phyloP scores from a whole-genome alignment of 2,113 vertebrate species.

The Poecilia latipinna region DNA sequence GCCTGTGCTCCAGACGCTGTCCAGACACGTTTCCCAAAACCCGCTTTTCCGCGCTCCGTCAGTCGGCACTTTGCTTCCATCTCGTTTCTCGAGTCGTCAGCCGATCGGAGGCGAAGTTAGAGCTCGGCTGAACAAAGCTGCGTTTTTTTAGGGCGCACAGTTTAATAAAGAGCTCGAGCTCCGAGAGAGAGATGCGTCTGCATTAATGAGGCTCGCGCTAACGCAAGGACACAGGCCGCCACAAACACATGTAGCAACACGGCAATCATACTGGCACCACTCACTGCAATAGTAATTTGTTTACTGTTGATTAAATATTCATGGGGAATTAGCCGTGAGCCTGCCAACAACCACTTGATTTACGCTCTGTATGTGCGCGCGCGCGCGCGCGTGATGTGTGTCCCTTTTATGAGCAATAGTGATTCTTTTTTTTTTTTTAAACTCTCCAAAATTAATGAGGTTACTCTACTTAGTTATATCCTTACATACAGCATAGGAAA shows the following conservation, averaged over 20 bases:
- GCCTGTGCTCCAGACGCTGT: background rate
- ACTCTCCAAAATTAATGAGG: background rate
- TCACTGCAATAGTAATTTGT: slow-evolving; percentile 62
- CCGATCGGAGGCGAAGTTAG: slow-evolving; percentile 8
- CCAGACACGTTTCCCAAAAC: slow-evolving; percentile 17
- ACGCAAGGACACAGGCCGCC: background rate
- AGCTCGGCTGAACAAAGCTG: background rate
- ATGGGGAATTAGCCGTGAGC: slow-evolving; percentile 58
- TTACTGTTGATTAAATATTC: slow-evolving; percentile 71
- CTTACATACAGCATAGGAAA: background rate
- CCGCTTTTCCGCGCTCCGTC: background rate
- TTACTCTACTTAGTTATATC: background rate
- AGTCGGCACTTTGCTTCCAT: background rate
- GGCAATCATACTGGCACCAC: slow-evolving; percentile 22
- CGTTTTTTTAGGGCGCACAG: background rate
- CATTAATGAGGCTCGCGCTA: slow-evolving; percentile 14
- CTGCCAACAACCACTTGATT: slow-evolving; percentile 63
- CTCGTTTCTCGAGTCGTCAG: background rate
- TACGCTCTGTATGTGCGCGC: slow-evolving; percentile 12
- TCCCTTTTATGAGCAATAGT: background rate
- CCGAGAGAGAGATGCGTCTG: slow-evolving; percentile 9
- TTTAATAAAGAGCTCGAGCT: slow-evolving; percentile 4
- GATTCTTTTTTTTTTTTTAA: background rate
- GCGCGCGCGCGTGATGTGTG: background rate
- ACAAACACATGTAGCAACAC: background rate